Evolutionary conservation across 2,888 invertebrate genomes (phyloP), one percentile per base, ranked within the genome.

Genomic region (Drosophila siamana): DNA sequence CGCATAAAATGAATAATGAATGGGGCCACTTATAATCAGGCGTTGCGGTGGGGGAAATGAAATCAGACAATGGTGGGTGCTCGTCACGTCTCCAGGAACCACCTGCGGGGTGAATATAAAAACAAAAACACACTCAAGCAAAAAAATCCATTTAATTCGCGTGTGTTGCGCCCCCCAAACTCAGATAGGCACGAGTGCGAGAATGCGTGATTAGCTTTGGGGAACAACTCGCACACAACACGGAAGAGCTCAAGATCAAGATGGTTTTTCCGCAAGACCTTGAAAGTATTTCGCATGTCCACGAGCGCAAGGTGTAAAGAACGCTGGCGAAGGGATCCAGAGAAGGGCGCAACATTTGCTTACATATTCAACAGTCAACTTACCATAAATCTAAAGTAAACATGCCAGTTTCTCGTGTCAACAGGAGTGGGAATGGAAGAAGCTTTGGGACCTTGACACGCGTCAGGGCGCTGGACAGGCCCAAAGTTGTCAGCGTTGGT

Each of bases 131-230:
- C 50, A 60, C 38, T 61, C 76, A 62, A 33, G n/a, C 13, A 4
- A 26, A 26, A 26, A 26, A 5, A 26, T 26, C 26, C 26, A 64
- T 61, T 70, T 30, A 48, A 11, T 30, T 57, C 13, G 38, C 47
- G 52, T 41, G 55, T 51, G 51, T 60, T 56, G 30, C 7, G 19
- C 69, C 38, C 69, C 38, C 30, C n/a, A n/a, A 33, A 61, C 33
- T 59, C 30, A 30, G 60, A 30, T 56, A 30, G 24, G 43, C 9
- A 11, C 13, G 7, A 47, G 2, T 15, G 11, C 7, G 30, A 40
- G 19, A 40, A 41, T 64, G 85, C 87, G 70, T 84, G 87, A 78
- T 86, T 71, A 8, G 43, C 61, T 52, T 52, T 16, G 33, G 33
- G 33, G 1, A 11, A n/a, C 24, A 2, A 36, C 26, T 26, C 36